A percentile compares a stretch with the other conserved stretches of the same genome.
These are phyloP conservation scores for Geococcyx californianus DNA, from an alignment of 2,113 vertebrate genomes.

Conservation along the genomic window DNA sequence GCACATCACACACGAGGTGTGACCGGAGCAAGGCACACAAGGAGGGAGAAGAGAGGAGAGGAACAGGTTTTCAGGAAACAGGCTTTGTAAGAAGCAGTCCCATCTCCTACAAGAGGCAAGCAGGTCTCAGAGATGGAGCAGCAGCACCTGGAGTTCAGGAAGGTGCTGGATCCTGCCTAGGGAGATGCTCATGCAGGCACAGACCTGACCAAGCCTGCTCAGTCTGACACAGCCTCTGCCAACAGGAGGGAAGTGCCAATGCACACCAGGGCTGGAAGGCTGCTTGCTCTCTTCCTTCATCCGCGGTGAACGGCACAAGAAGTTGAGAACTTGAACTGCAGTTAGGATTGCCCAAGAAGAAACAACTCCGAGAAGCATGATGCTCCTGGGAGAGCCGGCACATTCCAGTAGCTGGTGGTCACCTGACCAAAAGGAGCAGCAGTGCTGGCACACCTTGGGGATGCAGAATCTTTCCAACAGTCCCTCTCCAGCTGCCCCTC, in stretches of 20 bases:
- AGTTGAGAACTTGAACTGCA: not conserved
- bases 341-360: not conserved
- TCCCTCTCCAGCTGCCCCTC: not conserved
- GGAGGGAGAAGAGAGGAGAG: not conserved
- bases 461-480: fast-evolving
- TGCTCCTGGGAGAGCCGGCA: not conserved
- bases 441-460: fast-evolving
- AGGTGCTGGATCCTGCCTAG: fast-evolving
- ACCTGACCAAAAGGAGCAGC: not conserved
- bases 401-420: not conserved
- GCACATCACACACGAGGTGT: not conserved
- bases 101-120: not conserved
- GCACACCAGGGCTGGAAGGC: not conserved
- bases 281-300: not conserved
- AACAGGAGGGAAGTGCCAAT: not conserved
- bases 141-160: not conserved
- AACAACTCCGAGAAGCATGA: not conserved
- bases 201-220: not conserved
- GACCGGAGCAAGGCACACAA: fast-evolving
- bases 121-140: not conserved
- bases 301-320: fast-evolving
- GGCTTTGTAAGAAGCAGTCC: not conserved
- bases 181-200: not conserved
- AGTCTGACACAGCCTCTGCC: not conserved
- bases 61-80: not conserved